Conservation (phyloP, 2,113 vertebrate species). For the Plestiodon gilberti region DNA sequence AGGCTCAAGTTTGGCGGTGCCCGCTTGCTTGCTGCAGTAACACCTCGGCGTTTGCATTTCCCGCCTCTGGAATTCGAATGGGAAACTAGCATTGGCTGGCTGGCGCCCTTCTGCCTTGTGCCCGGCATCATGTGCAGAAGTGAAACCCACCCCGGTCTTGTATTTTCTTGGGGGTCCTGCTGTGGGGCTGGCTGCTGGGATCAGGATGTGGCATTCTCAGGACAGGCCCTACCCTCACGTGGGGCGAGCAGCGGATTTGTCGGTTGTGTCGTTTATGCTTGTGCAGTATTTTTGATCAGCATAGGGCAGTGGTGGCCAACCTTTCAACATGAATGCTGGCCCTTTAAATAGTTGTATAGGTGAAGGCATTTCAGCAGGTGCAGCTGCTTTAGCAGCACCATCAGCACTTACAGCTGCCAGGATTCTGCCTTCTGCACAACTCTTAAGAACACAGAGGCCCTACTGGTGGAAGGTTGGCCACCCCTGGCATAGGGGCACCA, state of each 20-base stretch:
- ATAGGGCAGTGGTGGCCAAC: neutral
- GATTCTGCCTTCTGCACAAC: too few species aligned
- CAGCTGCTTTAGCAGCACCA: too few species aligned
- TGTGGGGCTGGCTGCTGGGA: neutral
- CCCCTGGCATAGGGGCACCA: accelerated
- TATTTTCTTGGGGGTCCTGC: neutral
- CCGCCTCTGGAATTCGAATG: neutral
- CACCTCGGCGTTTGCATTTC: neutral
- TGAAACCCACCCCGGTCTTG: too few species aligned
- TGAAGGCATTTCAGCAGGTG: too few species aligned
- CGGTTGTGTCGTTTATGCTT: too few species aligned
- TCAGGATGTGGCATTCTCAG: neutral
- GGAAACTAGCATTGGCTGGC: neutral
- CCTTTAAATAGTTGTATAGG: neutral
- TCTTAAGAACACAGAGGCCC: too few species aligned
- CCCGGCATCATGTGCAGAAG: neutral
- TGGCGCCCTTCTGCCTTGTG: too few species aligned
- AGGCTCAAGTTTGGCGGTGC: neutral
- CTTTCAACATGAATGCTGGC: too few species aligned
- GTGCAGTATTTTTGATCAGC: too few species aligned
- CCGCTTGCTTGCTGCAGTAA: neutral
- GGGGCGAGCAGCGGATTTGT: neutral
- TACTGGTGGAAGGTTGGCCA: neutral
- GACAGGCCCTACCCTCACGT: too few species aligned
- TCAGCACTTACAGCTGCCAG: too few species aligned